Conservation (phyloP, 2,113 vertebrate species). For the Onychostruthus taczanowskii region DNA sequence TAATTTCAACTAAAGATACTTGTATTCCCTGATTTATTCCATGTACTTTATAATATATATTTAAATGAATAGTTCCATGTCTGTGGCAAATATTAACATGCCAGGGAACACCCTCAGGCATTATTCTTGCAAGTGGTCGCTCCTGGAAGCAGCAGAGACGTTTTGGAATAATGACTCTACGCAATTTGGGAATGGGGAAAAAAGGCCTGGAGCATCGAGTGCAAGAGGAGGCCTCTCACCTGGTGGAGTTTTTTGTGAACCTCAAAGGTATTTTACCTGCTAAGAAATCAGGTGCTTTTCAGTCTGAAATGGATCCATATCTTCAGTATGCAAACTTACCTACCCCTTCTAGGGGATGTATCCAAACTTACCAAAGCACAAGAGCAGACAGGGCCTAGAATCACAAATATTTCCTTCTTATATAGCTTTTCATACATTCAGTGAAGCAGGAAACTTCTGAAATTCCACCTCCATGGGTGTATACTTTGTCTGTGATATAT, state of each 20-base stretch:
- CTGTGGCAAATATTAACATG: neutral
- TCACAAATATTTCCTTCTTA: neutral
- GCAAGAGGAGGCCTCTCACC: constrained; percentile 50
- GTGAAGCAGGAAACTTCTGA: neutral
- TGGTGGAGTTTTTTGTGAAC: constrained; percentile 40
- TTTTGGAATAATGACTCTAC: constrained; percentile 56
- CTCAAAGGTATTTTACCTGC: constrained; percentile 36
- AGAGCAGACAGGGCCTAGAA: neutral
- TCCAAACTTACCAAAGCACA: neutral
- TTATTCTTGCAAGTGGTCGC: constrained; percentile 56
- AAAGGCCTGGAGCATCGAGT: constrained; percentile 48
- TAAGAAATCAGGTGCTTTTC: neutral
- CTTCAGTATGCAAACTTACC: neutral
- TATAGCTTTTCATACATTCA: neutral
- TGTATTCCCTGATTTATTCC: neutral
- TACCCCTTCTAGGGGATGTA: neutral
- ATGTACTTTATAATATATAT: neutral
- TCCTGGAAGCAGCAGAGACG: constrained; percentile 63
- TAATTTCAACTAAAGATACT: neutral
- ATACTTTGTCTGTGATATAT: neutral
- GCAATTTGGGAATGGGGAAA: constrained; percentile 59
- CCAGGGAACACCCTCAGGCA: constrained; percentile 15
- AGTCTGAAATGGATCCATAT: neutral
- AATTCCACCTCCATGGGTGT: neutral
- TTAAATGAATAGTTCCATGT: neutral